phyloP scores from a whole-genome alignment of 2,113 vertebrate genomes.

The Anarhynchus alexandrinus region DNA sequence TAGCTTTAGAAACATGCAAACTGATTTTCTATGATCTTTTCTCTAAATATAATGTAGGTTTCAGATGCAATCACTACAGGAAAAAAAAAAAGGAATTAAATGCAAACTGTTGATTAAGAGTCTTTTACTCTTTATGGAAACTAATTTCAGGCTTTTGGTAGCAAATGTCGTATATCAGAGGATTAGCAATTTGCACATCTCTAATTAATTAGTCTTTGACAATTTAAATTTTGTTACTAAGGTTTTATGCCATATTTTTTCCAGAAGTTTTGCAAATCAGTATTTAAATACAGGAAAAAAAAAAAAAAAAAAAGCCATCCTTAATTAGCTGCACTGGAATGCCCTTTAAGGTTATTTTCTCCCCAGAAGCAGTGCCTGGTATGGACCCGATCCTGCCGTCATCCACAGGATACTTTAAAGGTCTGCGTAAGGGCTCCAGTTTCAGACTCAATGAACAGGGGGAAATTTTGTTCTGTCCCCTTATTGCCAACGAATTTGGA shows the following conservation, averaged over 20 bases:
- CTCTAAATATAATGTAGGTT: background rate
- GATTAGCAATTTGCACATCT: background rate
- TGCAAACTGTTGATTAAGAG: background rate
- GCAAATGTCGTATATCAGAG: background rate
- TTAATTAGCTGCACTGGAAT: background rate
- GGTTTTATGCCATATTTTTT: conserved; percentile 3
- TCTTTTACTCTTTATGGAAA: background rate
- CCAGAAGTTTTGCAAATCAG: background rate
- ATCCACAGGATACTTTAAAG: background rate
- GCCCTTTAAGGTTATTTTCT: background rate
- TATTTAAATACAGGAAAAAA: background rate
- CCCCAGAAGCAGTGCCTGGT: background rate
- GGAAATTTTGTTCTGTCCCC: background rate
- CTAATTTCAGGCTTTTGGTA: background rate
- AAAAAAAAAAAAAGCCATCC: background rate
- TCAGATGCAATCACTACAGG: background rate
- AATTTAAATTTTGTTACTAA: conserved; percentile 32
- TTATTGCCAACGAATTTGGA: background rate
- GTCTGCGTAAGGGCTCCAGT: background rate
- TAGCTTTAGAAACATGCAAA: background rate
- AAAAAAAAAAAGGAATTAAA: background rate
- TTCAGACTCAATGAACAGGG: background rate
- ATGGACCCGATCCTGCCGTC: background rate
- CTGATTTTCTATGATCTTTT: background rate
- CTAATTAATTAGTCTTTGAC: conserved; percentile 30